These are phyloP conservation scores for Paramisgurnus dabryanus DNA, from an alignment of 2,113 vertebrate species.

Conservation along the genomic window DNA sequence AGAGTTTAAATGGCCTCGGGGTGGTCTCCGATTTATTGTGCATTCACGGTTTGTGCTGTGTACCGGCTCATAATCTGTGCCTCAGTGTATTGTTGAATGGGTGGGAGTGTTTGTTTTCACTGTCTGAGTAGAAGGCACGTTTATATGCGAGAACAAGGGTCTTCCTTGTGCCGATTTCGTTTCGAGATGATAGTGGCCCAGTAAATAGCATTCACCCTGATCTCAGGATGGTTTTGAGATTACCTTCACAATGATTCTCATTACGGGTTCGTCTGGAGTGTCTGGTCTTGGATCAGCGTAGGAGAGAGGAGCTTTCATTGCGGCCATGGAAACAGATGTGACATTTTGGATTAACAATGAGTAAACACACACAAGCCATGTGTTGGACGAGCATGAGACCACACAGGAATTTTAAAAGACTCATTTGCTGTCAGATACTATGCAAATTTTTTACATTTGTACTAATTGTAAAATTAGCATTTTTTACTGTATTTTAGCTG, in stretches of 20 bases:
- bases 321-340: slow-evolving; percentile 42
- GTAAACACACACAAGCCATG: slow-evolving; percentile 56
- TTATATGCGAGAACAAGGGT: slow-evolving; percentile 37
- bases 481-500: no score
- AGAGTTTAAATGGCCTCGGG: slow-evolving; percentile 11
- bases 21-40: slow-evolving; percentile 31
- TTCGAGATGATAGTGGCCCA: slow-evolving; percentile 16
- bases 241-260: slow-evolving; percentile 25
- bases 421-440: neutral
- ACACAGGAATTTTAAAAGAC: slow-evolving; percentile 23
- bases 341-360: slow-evolving; percentile 35
- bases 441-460: no score
- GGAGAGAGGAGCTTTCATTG: slow-evolving; percentile 14
- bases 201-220: neutral
- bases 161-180: slow-evolving; percentile 28
- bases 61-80: slow-evolving; percentile 39
- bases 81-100: slow-evolving; percentile 57
- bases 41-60: slow-evolving; percentile 23
- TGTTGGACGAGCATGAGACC: slow-evolving; percentile 33
- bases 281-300: slow-evolving; percentile 7
- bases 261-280: neutral
- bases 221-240: slow-evolving; percentile 21
- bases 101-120: slow-evolving; percentile 59
- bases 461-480: no score
- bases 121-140: slow-evolving; percentile 52